Evolutionary conservation across 2,888 invertebrate species (phyloP), one percentile per base, ranked within the genome.

Genomic region (Dasypogon diadema): DNA sequence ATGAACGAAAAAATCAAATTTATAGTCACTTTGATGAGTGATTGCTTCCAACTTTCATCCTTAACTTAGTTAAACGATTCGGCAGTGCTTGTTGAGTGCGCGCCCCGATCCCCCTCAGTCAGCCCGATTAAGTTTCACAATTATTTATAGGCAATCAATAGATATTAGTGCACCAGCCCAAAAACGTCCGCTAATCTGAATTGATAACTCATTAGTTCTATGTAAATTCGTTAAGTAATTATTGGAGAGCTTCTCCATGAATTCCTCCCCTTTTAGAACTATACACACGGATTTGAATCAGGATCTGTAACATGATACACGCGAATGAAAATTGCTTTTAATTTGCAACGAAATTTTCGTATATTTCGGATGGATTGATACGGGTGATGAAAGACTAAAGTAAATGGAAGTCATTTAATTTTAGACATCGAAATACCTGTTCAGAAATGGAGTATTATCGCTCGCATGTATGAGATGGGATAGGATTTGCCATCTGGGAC

Each of bases 1-100:
- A 24, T 65, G 24, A 65, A 65, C 14, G 46, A 65, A 65, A 65
- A 65, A 65, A 65, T 65, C 46, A 48, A 65, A 65, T 65, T 65
- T 65, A 24, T 21, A 65, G 48, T 65, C 65, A 37, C 65, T 65
- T 65, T 65, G 65, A 65, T 65, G 65, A 46, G 22, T 65, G 65
- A 65, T 65, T 65, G 65, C 22, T 65, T 65, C 48, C 60, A 34
- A 37, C 37, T 60, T 60, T 60, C 60, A 60, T 65, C 42, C 42
- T 48, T 65, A 37, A 65, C 24, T 14, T 37, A 65, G 65, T 65
- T 65, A 65, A 26, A 48, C 18, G 46, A 21, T 60, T 60, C 60
- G 21, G 21, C 16, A 21, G 60, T n/a, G 58, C 58, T 18, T 42
- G 2, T 26, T 12, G 21, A 30, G 14, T 46, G 46, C 16, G 3